Evolutionary conservation across 2,888 invertebrate species (phyloP).

Genomic region (Hemicrepidius hirtus): DNA sequence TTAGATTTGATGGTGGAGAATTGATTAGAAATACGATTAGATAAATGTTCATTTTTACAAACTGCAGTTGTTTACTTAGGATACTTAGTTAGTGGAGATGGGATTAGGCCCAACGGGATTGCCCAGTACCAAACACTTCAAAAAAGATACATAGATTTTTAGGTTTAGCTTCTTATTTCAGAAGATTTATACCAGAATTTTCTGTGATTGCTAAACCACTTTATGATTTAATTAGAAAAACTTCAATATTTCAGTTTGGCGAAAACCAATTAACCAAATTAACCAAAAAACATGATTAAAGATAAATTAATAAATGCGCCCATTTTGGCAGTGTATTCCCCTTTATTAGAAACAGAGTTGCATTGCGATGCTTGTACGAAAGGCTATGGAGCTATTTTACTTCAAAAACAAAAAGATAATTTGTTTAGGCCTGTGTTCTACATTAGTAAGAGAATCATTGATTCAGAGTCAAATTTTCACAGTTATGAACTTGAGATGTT

Average conservation of each 20-base stretch:
- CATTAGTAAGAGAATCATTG: slow-evolving; percentile 62
- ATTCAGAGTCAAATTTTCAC: slow-evolving; percentile 60
- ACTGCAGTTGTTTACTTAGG: background rate
- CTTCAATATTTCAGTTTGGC: background rate
- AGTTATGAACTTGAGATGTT: slow-evolving; percentile 63
- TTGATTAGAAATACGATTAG: slow-evolving; percentile 9
- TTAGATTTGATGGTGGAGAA: background rate
- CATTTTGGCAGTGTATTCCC: slow-evolving; percentile 60
- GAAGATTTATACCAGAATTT: background rate
- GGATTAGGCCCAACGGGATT: background rate
- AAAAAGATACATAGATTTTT: background rate
- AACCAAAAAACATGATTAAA: slow-evolving; percentile 36
- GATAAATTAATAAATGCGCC: slow-evolving; percentile 55
- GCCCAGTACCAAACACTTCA: background rate
- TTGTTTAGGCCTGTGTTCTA: slow-evolving; percentile 61
- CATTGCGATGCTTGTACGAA: slow-evolving; percentile 63
- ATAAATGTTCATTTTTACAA: background rate
- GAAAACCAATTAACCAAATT: background rate
- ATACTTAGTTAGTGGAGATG: background rate
- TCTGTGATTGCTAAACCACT: slow-evolving; percentile 7
- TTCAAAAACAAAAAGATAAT: slow-evolving; percentile 59
- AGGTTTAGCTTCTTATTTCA: slow-evolving; percentile 5
- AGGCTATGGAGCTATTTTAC: slow-evolving; percentile 62
- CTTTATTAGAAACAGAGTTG: slow-evolving; percentile 60
- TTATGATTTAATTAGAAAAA: slow-evolving; percentile 9